These are phyloP conservation scores for Rhingia rostrata DNA, from an alignment of 2,888 invertebrate species.

Conservation along the genomic window DNA sequence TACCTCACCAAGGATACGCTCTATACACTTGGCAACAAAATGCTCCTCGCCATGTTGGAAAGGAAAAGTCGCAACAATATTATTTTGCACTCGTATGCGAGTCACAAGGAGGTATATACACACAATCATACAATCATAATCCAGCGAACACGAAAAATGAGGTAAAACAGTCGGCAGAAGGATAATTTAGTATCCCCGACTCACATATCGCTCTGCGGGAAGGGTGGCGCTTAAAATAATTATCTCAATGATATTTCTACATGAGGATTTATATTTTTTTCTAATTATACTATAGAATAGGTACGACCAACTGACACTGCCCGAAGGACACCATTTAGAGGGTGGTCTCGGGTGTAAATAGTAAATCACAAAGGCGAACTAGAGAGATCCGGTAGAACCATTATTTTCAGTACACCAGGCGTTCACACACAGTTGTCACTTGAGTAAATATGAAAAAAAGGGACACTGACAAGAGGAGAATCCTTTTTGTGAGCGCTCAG, in stretches of 20 bases:
- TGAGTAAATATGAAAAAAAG: slow-evolving; percentile 43
- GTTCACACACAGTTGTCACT: slow-evolving; percentile 57
- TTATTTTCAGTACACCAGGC: slow-evolving; percentile 46
- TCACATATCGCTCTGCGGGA: not conserved
- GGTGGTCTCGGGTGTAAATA: slow-evolving; percentile 43
- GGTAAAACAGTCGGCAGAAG: slow-evolving; percentile 24
- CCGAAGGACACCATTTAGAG: slow-evolving; percentile 42
- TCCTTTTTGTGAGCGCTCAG: slow-evolving; percentile 52
- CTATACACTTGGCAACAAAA: slow-evolving; percentile 4
- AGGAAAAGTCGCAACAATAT: slow-evolving; percentile 56
- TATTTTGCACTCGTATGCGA: not conserved
- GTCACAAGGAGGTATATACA: slow-evolving; percentile 11
- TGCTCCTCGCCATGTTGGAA: too few species aligned
- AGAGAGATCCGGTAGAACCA: slow-evolving; percentile 58
- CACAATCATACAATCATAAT: not conserved
- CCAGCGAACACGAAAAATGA: too few species aligned
- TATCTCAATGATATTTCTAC: slow-evolving; percentile 52
- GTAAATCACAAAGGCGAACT: slow-evolving; percentile 56
- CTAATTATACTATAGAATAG: slow-evolving; percentile 60
- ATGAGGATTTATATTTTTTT: slow-evolving; percentile 56
- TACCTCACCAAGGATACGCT: not conserved
- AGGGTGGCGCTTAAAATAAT: slow-evolving; percentile 62
- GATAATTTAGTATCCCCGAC: slow-evolving; percentile 56
- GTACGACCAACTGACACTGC: slow-evolving; percentile 59
- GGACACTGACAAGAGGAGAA: slow-evolving; percentile 30